These are phyloP conservation scores for Anoplophora glabripennis DNA, from an alignment of 1,140 invertebrate genomes.

Conservation along the genomic window DNA sequence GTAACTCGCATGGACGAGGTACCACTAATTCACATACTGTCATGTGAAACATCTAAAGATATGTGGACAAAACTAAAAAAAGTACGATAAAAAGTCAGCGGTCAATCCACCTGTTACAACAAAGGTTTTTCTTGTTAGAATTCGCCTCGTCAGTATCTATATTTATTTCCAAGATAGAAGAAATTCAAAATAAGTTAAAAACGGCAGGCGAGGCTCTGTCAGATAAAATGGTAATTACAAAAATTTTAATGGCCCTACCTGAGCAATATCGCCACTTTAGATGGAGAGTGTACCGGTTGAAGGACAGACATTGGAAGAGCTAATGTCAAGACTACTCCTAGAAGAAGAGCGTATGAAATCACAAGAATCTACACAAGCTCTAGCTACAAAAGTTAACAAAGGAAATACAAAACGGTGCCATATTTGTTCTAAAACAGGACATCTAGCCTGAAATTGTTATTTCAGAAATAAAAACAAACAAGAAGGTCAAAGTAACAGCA, in stretches of 20 bases:
- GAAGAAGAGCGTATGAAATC: constrained; percentile 41
- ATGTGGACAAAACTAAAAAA: constrained; percentile 41
- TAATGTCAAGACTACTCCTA: constrained; percentile 38
- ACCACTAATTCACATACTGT: constrained; percentile 35
- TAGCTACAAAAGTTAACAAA: not conserved
- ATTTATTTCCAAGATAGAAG: constrained; percentile 35
- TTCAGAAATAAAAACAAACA: too few relatives aligned
- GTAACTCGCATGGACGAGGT: constrained; percentile 30
- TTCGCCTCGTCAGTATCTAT: constrained; percentile 26
- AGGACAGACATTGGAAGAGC: constrained; percentile 39
- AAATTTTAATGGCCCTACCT: constrained; percentile 41
- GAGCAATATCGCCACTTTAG: constrained; percentile 36
- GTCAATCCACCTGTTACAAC: constrained; percentile 34
- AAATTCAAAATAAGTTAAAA: constrained; percentile 35
- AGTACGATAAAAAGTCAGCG: constrained; percentile 41
- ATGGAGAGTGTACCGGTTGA: constrained; percentile 35
- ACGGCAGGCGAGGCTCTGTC: constrained; percentile 33
- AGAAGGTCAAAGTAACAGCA: too few relatives aligned
- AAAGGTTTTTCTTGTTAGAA: constrained; percentile 37
- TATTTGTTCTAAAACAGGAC: not conserved
- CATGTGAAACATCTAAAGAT: constrained; percentile 38
- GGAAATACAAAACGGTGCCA: not conserved
- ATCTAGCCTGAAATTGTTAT: not conserved
- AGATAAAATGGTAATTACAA: constrained; percentile 39
- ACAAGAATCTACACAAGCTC: constrained; percentile 11